Conservation (phyloP, 2,113 vertebrate species). For the Larimichthys polyactis region DNA sequence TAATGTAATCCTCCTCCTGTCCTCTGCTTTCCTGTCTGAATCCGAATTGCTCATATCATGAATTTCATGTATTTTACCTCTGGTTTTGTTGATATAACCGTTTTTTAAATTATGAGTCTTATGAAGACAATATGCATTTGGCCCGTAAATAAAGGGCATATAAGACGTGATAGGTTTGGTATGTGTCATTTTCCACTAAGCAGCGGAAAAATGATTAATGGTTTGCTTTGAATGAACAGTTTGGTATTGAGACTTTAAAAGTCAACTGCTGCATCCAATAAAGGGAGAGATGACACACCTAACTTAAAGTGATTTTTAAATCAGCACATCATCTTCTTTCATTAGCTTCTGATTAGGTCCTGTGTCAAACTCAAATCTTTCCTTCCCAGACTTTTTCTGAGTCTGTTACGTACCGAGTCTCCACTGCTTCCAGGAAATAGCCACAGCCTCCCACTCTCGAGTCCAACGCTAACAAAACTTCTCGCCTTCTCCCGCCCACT, state of each 20-base stretch:
- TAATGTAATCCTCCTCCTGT: conserved; percentile 24
- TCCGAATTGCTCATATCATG: neutral
- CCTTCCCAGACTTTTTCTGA: neutral
- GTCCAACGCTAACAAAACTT: neutral
- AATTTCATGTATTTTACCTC: neutral
- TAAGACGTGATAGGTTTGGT: neutral
- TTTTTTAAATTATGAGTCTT: neutral
- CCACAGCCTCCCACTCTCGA: neutral
- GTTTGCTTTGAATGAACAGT: neutral
- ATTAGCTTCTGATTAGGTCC: too few species aligned
- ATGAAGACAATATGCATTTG: neutral
- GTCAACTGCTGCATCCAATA: too few species aligned
- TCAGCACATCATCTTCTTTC: neutral
- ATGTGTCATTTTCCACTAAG: neutral
- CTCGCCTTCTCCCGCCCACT: neutral
- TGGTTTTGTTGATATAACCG: neutral
- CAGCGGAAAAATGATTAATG: neutral
- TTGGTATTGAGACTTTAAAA: neutral
- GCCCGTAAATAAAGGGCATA: neutral
- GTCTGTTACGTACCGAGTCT: neutral
- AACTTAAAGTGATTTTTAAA: neutral
- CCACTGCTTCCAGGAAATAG: neutral
- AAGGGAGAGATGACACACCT: neutral
- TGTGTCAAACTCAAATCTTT: neutral
- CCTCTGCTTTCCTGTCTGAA: neutral